Conservation (phyloP, 92 coral and sea anemone species). For the Chrysogorgia sp. region DNA sequence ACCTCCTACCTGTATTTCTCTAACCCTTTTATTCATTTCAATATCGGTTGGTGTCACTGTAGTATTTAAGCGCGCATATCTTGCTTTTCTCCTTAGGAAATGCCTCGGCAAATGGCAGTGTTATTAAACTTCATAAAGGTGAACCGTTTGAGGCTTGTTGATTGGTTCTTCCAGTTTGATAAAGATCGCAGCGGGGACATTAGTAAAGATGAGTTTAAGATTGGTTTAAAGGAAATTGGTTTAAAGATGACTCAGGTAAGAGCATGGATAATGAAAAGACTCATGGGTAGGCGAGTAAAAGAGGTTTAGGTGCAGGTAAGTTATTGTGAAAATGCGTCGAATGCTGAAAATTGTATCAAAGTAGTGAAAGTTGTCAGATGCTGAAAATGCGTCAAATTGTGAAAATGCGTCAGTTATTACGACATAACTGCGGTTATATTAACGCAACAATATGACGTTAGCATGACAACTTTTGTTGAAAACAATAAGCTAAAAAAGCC, state of each 20-base stretch:
- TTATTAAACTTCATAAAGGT: slow-evolving; percentile 83
- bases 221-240: slow-evolving; percentile 92
- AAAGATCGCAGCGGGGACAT: slow-evolving; percentile 99
- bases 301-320: background rate
- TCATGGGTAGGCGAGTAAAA: background rate
- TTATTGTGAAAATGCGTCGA: background rate
- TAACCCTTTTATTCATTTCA: background rate
- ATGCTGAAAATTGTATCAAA: too few species aligned
- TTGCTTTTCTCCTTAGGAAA: slow-evolving; percentile 66
- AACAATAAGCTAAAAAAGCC: too few species aligned
- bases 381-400: too few species aligned
- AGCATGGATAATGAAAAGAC: background rate
- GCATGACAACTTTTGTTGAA: too few species aligned
- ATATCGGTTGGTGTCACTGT: background rate
- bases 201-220: slow-evolving; percentile 90
- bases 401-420: too few species aligned
- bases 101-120: slow-evolving; percentile 98
- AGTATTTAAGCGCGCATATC: background rate
- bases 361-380: too few species aligned
- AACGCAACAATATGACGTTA: too few species aligned
- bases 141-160: slow-evolving; percentile 94
- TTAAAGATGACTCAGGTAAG: slow-evolving; percentile 97
- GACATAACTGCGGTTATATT: too few species aligned
- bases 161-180: slow-evolving; percentile 99
- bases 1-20: background rate